phyloP scores from a whole-genome alignment of 2,113 vertebrate species.

The Forbesichthys papilliferus region DNA sequence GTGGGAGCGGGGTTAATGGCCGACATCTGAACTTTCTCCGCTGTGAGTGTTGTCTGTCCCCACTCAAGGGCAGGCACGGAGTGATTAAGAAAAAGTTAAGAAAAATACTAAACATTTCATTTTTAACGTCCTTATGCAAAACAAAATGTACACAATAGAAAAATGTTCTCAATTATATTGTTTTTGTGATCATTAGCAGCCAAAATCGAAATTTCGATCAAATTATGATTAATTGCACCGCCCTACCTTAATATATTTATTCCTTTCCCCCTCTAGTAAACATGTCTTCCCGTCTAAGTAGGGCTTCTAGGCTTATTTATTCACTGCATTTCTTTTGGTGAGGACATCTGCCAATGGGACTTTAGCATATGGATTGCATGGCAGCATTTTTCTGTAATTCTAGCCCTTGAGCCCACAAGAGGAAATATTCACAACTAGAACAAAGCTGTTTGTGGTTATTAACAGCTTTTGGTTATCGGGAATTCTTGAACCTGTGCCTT shows the following conservation, averaged over 20 bases:
- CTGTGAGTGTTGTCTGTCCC: no score
- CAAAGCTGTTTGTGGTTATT: background rate
- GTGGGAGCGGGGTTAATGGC: no score
- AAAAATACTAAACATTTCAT: no score
- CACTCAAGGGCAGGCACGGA: no score
- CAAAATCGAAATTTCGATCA: no score
- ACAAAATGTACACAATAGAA: no score
- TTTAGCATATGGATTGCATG: background rate
- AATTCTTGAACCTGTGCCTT: background rate
- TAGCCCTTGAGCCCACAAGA: background rate
- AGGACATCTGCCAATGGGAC: background rate
- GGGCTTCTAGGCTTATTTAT: background rate
- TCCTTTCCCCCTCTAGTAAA: background rate
- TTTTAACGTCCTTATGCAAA: no score
- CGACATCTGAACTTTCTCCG: no score
- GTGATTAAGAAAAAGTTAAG: no score
- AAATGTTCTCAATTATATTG: no score
- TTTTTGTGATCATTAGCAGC: no score
- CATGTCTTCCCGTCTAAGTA: background rate
- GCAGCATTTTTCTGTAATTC: background rate
- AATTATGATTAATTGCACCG: no score
- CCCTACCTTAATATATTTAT: constrained; percentile 17
- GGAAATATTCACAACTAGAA: background rate
- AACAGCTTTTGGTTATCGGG: background rate
- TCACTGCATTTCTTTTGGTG: background rate